These are phyloP conservation scores for Drosophila albomicans DNA, from an alignment of 1,140 invertebrate genomes.

Conservation along the genomic window DNA sequence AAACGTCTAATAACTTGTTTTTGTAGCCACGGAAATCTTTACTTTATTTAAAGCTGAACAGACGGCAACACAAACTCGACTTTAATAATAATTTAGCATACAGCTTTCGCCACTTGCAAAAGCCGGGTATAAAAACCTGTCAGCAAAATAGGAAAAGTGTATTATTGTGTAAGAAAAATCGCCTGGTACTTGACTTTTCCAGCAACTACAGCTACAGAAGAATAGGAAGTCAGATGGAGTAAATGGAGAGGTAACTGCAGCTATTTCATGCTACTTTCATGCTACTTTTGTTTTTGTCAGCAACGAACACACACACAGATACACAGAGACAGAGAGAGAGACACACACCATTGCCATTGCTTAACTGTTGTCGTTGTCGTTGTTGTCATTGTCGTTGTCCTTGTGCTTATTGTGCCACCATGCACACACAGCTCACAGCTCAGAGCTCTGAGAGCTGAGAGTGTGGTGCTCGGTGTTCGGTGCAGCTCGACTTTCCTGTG, in stretches of 20 bases:
- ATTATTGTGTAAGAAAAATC: constrained; percentile 82
- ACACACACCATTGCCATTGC: constrained; percentile 32
- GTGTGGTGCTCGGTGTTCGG: too few species aligned
- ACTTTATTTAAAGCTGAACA: background rate
- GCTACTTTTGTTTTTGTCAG: constrained; percentile 81
- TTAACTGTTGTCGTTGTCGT: constrained; percentile 34
- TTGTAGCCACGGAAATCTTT: too few species aligned
- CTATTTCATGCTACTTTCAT: constrained; percentile 79
- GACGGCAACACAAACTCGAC: background rate
- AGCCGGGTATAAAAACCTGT: constrained; percentile 53
- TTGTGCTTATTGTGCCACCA: constrained; percentile 70
- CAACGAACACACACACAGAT: background rate
- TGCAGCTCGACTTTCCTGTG: constrained; percentile 64
- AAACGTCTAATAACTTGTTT: too few species aligned
- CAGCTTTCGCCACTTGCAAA: background rate
- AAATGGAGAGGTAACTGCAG: constrained; percentile 39
- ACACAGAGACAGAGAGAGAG: too few species aligned
- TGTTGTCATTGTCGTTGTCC: constrained; percentile 60
- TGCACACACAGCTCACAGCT: constrained; percentile 38
- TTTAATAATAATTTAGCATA: background rate
- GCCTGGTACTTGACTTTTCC: constrained; percentile 75
- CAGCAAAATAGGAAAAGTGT: constrained; percentile 79
- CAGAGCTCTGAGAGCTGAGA: background rate
- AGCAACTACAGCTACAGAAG: constrained; percentile 12
- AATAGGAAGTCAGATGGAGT: background rate